Conservation (phyloP, 2,888 invertebrate genomes). For the Drosophila birchii region DNA sequence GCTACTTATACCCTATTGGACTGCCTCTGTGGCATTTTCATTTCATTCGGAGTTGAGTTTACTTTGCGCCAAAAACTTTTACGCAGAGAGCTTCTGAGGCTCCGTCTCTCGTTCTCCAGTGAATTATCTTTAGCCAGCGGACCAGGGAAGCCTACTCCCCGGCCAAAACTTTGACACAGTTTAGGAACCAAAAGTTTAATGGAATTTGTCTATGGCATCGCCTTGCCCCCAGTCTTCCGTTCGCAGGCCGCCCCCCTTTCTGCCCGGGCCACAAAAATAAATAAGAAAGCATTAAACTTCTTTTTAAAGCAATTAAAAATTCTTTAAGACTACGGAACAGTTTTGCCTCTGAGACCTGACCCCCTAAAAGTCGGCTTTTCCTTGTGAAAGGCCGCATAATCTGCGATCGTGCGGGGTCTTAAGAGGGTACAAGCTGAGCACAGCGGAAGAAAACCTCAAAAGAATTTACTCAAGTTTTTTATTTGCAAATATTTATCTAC, state of each 20-base stretch:
- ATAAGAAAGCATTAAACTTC: slow-evolving; percentile 81
- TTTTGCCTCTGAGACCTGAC: slow-evolving; percentile 29
- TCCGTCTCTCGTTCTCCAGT: slow-evolving; percentile 61
- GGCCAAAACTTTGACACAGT: slow-evolving; percentile 76
- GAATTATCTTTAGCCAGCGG: slow-evolving; percentile 77
- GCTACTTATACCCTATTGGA: slow-evolving; percentile 37
- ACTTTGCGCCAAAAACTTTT: slow-evolving; percentile 77
- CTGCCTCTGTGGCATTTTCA: slow-evolving; percentile 81
- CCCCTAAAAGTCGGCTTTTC: slow-evolving; percentile 40
- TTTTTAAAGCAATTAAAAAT: slow-evolving; percentile 80
- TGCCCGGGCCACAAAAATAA: slow-evolving; percentile 68
- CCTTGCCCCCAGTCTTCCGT: slow-evolving; percentile 47
- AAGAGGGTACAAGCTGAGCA: background rate
- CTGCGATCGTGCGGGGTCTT: slow-evolving; percentile 12
- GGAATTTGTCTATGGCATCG: slow-evolving; percentile 79
- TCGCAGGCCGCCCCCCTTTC: background rate
- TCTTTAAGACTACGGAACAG: slow-evolving; percentile 66
- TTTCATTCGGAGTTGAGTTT: slow-evolving; percentile 78
- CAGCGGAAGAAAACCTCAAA: slow-evolving; percentile 44
- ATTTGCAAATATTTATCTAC: slow-evolving; percentile 60
- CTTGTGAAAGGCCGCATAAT: slow-evolving; percentile 41
- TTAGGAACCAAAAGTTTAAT: slow-evolving; percentile 80
- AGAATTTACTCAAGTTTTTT: slow-evolving; percentile 62
- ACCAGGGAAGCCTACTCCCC: slow-evolving; percentile 65
- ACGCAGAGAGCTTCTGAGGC: slow-evolving; percentile 52